Evolutionary conservation across 2,888 invertebrate species (phyloP), one percentile per base, ranked within the genome.

Genomic region (Oxystoma pomonae): DNA sequence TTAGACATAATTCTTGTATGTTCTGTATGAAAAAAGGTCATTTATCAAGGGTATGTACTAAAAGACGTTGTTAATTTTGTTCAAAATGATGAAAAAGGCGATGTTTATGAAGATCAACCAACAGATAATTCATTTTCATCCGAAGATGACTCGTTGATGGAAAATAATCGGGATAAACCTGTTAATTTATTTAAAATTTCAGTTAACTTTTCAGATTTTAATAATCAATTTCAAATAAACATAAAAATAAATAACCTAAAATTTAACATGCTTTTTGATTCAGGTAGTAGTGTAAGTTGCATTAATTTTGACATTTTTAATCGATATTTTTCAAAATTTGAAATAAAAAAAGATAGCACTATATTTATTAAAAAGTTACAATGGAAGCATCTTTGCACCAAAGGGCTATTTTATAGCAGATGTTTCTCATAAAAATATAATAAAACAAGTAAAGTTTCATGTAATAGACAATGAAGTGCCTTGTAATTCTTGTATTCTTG

Each of bases 381-480:
- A 53, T 21, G 60, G 55, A 12, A 60, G 35, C 12, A 19, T 20
- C 16, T 20, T 55, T 35, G 49, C 35, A 12, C 61, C 57, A 35
- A 56, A 51, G 20, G 60, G 63, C 3, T 56, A 58, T 59, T 59
- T 64, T 17, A 3, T 49, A n/a, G 55, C 22, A 2, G 19, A 56
- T 1, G 57, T 61, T 3, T 50, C 1, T n/a, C 61, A 61, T 55
- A 22, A 58, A 50, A 53, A 58, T 35, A 7, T 35, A 3, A 49
- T 55, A 18, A 16, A 16, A 9, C 58, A 58, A 20, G 20, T 58
- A 1, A 60, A 56, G 1, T 53, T 63, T 1, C 55, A 58, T 60
- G 63, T 65, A 7, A 60, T 65, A 16, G 21, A 49, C 20, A 50
- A 57, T 17, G 62, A 55, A 35, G 49, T 22, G n/a, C 55, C 62